phyloP scores from a whole-genome alignment of 2,797 vertebrate genomes.

The Artibeus jamaicensis region DNA sequence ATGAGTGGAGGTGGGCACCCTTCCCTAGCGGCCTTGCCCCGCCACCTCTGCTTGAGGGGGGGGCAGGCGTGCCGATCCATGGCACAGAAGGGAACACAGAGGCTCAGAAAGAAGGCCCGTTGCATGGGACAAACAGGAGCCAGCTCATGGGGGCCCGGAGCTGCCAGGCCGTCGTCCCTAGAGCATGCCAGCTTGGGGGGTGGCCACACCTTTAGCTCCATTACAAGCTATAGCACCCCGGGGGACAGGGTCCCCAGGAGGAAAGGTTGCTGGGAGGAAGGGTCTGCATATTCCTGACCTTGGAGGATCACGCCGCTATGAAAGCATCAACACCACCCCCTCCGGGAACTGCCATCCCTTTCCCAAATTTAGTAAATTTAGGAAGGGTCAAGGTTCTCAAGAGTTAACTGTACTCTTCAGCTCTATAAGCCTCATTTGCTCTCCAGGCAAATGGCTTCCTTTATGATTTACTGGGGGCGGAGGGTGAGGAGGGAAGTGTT shows the following conservation, averaged over 20 bases:
- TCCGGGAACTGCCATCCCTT: neutral
- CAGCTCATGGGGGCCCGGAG: neutral
- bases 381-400: neutral
- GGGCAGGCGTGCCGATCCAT: accelerated
- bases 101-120: neutral
- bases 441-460: neutral
- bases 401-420: neutral
- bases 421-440: neutral
- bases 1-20: accelerated
- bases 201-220: neutral
- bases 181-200: neutral
- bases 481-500: neutral
- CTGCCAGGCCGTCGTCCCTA: neutral
- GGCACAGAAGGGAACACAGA: neutral
- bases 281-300: neutral
- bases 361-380: neutral
- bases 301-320: accelerated
- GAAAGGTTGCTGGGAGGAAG: neutral
- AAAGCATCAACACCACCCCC: neutral
- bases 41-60: accelerated
- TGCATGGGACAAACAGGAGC: neutral
- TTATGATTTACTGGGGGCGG: neutral
- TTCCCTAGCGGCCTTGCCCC: neutral
- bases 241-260: neutral
- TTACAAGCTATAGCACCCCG: neutral